These are phyloP conservation scores for Pygoscelis adeliae DNA, from an alignment of 2,113 vertebrate species.

Conservation along the genomic window DNA sequence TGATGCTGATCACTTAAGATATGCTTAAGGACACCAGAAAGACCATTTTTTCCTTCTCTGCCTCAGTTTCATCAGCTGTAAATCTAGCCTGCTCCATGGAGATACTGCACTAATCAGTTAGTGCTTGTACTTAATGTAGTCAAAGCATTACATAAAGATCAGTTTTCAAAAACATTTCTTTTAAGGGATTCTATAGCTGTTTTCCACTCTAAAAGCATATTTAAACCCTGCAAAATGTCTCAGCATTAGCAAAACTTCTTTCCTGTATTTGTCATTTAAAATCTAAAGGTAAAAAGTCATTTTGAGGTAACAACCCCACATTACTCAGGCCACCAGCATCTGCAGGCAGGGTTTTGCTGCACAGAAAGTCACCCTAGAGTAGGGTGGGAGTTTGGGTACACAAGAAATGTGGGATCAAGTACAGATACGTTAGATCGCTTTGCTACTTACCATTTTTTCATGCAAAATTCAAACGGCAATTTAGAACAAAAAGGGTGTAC, in stretches of 20 bases:
- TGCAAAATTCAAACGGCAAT: background rate
- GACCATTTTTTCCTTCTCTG: background rate
- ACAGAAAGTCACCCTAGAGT: background rate
- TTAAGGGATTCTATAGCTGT: background rate
- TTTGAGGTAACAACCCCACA: background rate
- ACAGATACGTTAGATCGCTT: background rate
- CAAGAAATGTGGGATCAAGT: background rate
- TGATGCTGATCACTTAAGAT: background rate
- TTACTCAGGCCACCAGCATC: background rate
- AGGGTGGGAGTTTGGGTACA: background rate
- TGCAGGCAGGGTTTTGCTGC: background rate
- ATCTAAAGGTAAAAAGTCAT: background rate
- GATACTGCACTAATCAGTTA: accelerated
- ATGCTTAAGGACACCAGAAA: background rate
- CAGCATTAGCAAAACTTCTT: background rate
- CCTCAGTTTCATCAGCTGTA: background rate
- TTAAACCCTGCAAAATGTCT: background rate
- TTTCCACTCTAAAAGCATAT: background rate
- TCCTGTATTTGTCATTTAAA: background rate
- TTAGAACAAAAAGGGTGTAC: background rate
- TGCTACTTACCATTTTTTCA: background rate
- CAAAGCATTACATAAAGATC: background rate
- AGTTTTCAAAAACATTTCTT: background rate
- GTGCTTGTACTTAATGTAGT: background rate
- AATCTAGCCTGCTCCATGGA: background rate